Evolutionary conservation across 2,113 vertebrate species (phyloP).

Genomic region (Epinephelus cyanopodus): DNA sequence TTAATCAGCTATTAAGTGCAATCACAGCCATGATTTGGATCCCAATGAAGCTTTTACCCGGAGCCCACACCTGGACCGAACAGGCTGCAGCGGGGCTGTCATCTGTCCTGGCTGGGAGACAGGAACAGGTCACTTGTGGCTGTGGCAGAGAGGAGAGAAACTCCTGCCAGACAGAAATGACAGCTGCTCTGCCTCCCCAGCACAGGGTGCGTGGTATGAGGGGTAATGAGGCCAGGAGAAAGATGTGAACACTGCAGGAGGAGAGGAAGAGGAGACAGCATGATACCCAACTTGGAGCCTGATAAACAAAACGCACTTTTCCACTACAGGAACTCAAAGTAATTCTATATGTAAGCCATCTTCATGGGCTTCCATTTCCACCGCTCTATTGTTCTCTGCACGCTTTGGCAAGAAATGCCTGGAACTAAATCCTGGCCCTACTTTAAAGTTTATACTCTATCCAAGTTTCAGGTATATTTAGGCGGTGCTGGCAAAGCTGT

Average conservation of each 20-base stretch:
- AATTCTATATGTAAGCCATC: background rate
- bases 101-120: constrained; percentile 49
- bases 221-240: constrained; percentile 59
- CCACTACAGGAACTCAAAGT: background rate
- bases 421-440: background rate
- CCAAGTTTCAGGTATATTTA: background rate
- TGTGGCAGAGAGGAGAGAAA: constrained; percentile 24
- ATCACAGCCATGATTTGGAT: constrained; percentile 82
- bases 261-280: constrained; percentile 7
- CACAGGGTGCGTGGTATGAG: constrained; percentile 51
- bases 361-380: constrained; percentile 4
- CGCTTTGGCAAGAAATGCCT: background rate
- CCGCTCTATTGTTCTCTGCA: constrained; percentile 4
- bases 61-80: constrained; percentile 43
- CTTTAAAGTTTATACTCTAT: background rate
- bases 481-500: background rate
- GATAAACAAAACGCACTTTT: constrained; percentile 24
- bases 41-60: constrained; percentile 35
- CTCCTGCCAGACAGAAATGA: constrained; percentile 64
- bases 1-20: constrained; percentile 91
- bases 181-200: constrained; percentile 68
- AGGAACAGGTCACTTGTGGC: constrained; percentile 70
- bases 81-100: constrained; percentile 52
- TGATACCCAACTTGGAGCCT: constrained; percentile 6
- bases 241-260: constrained; percentile 31